Evolutionary conservation across 1,140 invertebrate species (phyloP), one percentile per base, ranked within the genome.

Genomic region (Calosoma granatense): DNA sequence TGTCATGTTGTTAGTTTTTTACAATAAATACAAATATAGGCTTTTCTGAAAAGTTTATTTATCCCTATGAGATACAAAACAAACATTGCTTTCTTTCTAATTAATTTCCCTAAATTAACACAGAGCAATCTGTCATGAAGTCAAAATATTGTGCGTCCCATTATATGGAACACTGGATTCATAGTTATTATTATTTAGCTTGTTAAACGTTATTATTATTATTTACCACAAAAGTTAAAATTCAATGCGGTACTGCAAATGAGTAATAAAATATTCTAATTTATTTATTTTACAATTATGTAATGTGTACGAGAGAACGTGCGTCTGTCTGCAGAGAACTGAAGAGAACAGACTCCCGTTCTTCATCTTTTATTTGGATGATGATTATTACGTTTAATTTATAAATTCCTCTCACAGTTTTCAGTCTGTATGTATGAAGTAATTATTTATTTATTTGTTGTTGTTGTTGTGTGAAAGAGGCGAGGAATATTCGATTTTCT

Each of bases 31-130:
- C 20, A 53, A 22, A 22, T 53, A 14, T 53, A 53, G 51, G 22
- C 21, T 54, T 54, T 54, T 54, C 53, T 54, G 53, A 30, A 54
- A 54, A 54, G 53, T 60, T 60, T 58, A 60, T 54, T 64, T 61
- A 61, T 61, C 60, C 63, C 61, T 63, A 63, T 64, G 57, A 64
- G 63, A 63, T 69, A 69, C 67, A 69, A 67, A 69, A 69, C 68
- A 68, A 69, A 68, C 68, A 68, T 67, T 65, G 65, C 62, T 67
- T 67, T n/a, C n/a, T 59, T 64, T 65, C 63, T 61, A 56, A 58
- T 59, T 58, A 59, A 54, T 65, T 59, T 66, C 64, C 66, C 67
- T 67, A 67, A 66, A 65, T 63, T 67, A 66, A 68, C 60, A 69
- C 65, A 69, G 67, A 67, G 67, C 65, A 65, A 65, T 60, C 41